phyloP scores from a whole-genome alignment of 2,797 vertebrate genomes.

The Spinibarbus caldwelli region DNA sequence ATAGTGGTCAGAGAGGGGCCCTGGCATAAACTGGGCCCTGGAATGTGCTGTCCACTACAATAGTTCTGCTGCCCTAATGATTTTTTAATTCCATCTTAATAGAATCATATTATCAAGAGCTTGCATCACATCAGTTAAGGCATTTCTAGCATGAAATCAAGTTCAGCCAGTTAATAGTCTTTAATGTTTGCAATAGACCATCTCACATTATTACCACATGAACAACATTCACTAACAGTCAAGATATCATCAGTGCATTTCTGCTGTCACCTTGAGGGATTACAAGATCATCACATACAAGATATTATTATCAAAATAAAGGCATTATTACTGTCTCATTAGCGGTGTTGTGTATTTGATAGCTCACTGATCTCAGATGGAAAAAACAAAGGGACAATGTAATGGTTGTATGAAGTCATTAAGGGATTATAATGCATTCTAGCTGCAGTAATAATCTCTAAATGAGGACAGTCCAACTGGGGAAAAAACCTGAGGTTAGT shows the following conservation, averaged over 20 bases:
- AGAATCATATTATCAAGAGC: background rate
- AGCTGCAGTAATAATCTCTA: constrained; percentile 28
- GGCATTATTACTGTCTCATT: constrained; percentile 4
- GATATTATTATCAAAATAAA: constrained; percentile 15
- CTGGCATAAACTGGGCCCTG: too few species aligned
- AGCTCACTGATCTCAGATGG: background rate
- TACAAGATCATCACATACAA: constrained; percentile 21
- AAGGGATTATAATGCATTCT: constrained; percentile 29
- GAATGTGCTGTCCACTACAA: too few species aligned
- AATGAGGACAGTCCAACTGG: constrained; percentile 44
- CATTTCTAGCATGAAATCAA: background rate
- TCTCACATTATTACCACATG: background rate
- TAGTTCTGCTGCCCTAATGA: background rate
- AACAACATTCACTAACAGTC: background rate
- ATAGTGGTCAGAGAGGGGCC: too few species aligned
- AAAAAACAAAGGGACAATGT: constrained; percentile 17
- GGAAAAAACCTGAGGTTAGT: constrained; percentile 38
- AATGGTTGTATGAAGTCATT: constrained; percentile 17
- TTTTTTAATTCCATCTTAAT: background rate
- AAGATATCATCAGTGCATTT: background rate
- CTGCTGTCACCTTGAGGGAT: constrained; percentile 6
- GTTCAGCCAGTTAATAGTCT: background rate
- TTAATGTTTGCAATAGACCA: background rate
- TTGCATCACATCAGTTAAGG: background rate
- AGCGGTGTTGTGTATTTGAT: constrained; percentile 18